Conservation (phyloP, 2,113 vertebrate genomes). For the Puma concolor region DNA sequence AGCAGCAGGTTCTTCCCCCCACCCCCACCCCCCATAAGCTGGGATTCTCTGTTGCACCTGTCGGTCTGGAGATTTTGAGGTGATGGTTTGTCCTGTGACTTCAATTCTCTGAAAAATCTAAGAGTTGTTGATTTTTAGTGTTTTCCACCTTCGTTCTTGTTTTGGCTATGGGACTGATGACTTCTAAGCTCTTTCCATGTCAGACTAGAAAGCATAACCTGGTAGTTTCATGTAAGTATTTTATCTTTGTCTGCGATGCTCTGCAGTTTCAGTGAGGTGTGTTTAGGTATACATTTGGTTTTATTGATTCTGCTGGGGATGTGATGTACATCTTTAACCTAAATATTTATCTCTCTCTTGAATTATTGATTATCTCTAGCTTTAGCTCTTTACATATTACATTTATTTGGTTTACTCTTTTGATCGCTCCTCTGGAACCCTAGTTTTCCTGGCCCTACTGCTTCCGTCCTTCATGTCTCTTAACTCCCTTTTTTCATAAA, state of each 20-base stretch:
- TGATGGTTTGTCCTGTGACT: background rate
- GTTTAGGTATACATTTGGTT: background rate
- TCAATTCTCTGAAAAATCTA: background rate
- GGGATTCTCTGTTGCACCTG: background rate
- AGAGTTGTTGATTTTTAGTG: background rate
- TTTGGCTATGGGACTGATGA: background rate
- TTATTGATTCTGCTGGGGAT: background rate
- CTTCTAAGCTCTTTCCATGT: background rate
- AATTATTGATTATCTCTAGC: background rate
- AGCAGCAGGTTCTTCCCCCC: background rate
- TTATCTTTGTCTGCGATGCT: background rate
- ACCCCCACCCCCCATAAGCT: background rate
- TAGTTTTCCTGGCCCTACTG: accelerated
- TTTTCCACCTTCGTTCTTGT: background rate
- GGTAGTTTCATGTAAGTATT: background rate
- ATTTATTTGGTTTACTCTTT: background rate
- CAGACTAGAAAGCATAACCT: background rate
- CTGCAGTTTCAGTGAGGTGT: background rate
- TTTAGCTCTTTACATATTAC: background rate
- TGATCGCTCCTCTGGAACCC: background rate
- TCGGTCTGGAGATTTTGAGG: background rate
- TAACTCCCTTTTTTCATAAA: background rate
- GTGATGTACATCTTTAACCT: background rate
- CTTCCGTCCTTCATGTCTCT: background rate
- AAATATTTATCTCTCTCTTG: background rate